Conservation (phyloP, 2,113 vertebrate genomes). For the Vidua macroura region DNA sequence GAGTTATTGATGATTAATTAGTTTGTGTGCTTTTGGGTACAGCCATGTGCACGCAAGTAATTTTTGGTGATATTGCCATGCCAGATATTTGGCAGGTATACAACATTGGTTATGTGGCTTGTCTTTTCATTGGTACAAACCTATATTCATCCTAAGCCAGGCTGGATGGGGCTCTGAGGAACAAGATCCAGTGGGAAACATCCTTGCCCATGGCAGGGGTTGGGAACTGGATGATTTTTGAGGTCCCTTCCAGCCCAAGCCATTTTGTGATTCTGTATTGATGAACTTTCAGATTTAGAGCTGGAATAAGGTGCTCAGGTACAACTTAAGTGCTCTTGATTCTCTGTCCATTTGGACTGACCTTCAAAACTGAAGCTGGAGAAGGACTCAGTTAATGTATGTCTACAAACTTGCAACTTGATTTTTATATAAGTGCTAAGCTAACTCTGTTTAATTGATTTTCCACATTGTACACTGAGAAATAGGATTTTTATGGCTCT, state of each 20-base stretch:
- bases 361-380: constrained; percentile 35
- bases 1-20: neutral
- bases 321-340: neutral
- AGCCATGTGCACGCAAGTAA: neutral
- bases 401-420: constrained; percentile 48
- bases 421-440: constrained; percentile 66
- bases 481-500: constrained; percentile 62
- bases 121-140: neutral
- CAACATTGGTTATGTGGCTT: neutral
- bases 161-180: neutral
- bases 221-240: neutral
- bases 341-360: neutral
- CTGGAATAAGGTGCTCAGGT: neutral
- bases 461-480: constrained; percentile 62
- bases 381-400: constrained; percentile 49
- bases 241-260: neutral
- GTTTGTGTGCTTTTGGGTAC: neutral
- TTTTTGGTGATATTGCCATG: neutral
- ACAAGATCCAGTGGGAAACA: neutral
- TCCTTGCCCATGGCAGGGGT: neutral
- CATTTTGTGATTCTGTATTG: neutral
- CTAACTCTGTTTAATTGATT: constrained; percentile 69
- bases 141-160: too few relatives aligned
- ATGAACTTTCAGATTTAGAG: neutral
- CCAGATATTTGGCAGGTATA: neutral